Evolutionary conservation across 53 echinoderm and acorn worm genomes (phyloP), one percentile per base, ranked within the genome.

Genomic region (Crossaster papposus): DNA sequence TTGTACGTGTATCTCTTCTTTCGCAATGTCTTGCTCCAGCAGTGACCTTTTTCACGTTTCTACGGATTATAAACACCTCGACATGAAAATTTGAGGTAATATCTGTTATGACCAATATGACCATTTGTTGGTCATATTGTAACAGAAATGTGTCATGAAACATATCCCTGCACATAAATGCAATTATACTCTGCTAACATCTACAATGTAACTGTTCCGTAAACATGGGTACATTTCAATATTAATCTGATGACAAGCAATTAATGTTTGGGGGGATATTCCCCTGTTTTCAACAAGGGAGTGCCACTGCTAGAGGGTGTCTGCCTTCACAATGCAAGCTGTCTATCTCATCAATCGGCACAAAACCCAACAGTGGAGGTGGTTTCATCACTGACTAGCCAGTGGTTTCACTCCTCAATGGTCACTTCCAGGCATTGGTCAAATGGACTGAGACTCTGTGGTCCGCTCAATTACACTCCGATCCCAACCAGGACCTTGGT

Each of bases 341-440:
- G 31, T 58, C 80, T 33, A 54, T 18, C 30, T n/a, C 50, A 30
- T 80, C 80, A 80, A 7, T 80, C 80, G 54, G 80, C 80, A 79
- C 10, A 10, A 7, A n/a, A 17, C 52, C n/a, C 53, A 50, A 50
- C 30, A 80, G 58, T 58, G 80, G 80, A 80, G 80, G 85, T 85
- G 62, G 55, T 55, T 87, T 75, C 55, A 32, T 77, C 76, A 87
- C 22, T 6, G 87, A 58, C 36, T 28, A 55, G 35, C 26, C 75
- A 13, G 76, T 72, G 87, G 87, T 87, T 74, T 77, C 75, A 87
- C 76, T 77, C 33, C 32, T 87, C 36, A 37, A 30, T 63, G 76
- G 87, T 76, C 87, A 87, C 77, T 87, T 87, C 75, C 77, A 87
- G 87, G 77, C 70, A 58, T 54, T 54, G 32, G 54, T 62, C 77